phyloP scores from a whole-genome alignment of 2,888 invertebrate genomes.

The Brenthis ino region DNA sequence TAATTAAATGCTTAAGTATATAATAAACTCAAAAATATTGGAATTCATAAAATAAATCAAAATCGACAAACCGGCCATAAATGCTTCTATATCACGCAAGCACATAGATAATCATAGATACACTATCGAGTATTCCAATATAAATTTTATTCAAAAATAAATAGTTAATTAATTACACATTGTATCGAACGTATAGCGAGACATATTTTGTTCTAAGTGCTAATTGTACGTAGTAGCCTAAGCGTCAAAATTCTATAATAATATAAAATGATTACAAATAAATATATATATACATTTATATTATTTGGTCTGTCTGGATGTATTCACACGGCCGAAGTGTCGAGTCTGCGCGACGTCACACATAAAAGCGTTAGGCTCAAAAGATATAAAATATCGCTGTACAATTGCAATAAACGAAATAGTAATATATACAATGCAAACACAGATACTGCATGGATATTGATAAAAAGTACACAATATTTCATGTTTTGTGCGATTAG shows the following conservation, averaged over 20 bases:
- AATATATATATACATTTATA: neutral
- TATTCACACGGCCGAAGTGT: conserved; percentile 22
- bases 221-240: conserved; percentile 2
- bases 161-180: neutral
- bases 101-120: conserved; percentile 13
- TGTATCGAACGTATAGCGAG: conserved; percentile 6
- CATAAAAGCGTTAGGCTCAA: conserved; percentile 34
- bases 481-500: conserved; percentile 80
- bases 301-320: conserved; percentile 28
- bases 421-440: conserved; percentile 70
- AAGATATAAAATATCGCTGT: conserved; percentile 56
- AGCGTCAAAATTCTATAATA: neutral
- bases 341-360: conserved; percentile 28
- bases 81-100: conserved; percentile 31
- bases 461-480: conserved; percentile 59
- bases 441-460: conserved; percentile 75
- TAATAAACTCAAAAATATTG: conserved; percentile 17
- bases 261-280: conserved; percentile 5
- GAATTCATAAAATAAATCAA: conserved; percentile 14
- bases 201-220: conserved; percentile 1
- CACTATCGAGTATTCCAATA: conserved; percentile 21
- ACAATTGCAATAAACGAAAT: conserved; percentile 70
- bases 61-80: conserved; percentile 23
- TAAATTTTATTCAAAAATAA: conserved; percentile 1
- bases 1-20: conserved; percentile 28